These are phyloP conservation scores for Sweltsa coloradensis DNA, from an alignment of 1,140 invertebrate genomes.

Conservation along the genomic window DNA sequence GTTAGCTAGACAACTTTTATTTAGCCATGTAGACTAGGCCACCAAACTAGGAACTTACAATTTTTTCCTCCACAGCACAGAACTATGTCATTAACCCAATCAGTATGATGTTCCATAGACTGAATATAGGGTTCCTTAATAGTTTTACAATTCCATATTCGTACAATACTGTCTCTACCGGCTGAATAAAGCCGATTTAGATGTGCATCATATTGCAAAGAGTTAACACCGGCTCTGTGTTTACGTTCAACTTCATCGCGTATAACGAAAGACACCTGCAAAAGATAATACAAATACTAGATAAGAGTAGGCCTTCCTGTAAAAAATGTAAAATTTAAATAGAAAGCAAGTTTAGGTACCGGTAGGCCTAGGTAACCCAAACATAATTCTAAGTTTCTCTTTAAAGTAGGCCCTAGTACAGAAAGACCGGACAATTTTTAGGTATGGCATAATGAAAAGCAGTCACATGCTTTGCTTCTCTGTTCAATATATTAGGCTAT, in stretches of 20 bases:
- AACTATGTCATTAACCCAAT: conserved; percentile 99
- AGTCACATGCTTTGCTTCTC: too few species aligned
- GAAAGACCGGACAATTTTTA: too few species aligned
- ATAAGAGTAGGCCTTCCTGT: not conserved
- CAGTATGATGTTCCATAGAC: conserved; percentile 96
- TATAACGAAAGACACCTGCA: conserved; percentile 93
- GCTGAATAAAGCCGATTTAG: conserved; percentile 89
- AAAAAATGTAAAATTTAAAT: not conserved
- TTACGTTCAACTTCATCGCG: conserved; percentile 88
- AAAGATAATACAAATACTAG: conserved; percentile 5
- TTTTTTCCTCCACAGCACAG: conserved; percentile 94
- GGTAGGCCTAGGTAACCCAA: not conserved
- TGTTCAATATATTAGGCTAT: too few species aligned
- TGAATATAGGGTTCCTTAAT: conserved; percentile 79
- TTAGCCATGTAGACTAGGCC: too few species aligned
- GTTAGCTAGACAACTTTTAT: too few species aligned
- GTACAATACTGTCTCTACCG: conserved; percentile 94
- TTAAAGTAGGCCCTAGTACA: too few species aligned
- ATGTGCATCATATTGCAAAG: conserved; percentile 81
- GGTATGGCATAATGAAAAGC: too few species aligned
- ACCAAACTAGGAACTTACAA: conserved; percentile 43
- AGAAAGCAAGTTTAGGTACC: not conserved
- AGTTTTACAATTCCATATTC: conserved; percentile 81
- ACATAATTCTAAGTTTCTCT: not conserved
- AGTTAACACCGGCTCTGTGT: conserved; percentile 93